Evolutionary conservation across 1,140 invertebrate species (phyloP).

Genomic region (Galleria mellonella): DNA sequence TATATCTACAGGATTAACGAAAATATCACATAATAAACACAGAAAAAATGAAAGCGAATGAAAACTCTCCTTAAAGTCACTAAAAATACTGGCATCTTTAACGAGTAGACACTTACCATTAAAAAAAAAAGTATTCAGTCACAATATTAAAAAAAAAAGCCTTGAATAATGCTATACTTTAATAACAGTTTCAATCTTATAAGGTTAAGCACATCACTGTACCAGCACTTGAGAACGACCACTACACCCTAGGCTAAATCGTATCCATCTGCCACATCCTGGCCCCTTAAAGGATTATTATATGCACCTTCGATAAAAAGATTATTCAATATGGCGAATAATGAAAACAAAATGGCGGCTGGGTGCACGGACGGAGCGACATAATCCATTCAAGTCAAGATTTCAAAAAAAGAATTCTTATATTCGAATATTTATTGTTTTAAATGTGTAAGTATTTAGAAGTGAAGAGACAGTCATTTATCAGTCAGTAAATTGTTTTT

Average conservation of each 20-base stretch:
- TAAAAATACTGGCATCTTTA: too few species aligned
- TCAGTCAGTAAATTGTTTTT: too few species aligned
- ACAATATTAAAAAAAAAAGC: neutral
- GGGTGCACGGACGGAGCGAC: constrained; percentile 32
- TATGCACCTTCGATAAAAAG: constrained; percentile 36
- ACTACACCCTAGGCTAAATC: constrained; percentile 30
- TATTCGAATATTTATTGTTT: too few species aligned
- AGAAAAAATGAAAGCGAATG: too few species aligned
- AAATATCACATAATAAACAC: too few species aligned
- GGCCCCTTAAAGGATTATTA: constrained; percentile 29
- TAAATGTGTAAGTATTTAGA: too few species aligned
- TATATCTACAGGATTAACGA: too few species aligned
- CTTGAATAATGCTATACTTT: constrained; percentile 3
- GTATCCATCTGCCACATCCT: constrained; percentile 44
- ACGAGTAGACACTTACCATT: too few species aligned
- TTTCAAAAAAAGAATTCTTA: too few species aligned
- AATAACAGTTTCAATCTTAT: constrained; percentile 1
- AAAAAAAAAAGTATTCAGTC: too few species aligned
- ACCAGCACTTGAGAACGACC: constrained; percentile 15
- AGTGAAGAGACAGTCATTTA: too few species aligned
- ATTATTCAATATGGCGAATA: constrained; percentile 48
- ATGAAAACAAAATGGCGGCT: constrained; percentile 54
- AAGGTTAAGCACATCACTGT: constrained; percentile 9
- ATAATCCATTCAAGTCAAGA: constrained; percentile 6
- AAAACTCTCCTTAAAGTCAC: too few species aligned